Conservation (phyloP, 2,113 vertebrate genomes). For the rat (Rattus norvegicus) region GRCr8 NC_086029.1:19414501-19415000, state of each 20-base stretch:
- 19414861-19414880: no score
- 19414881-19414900: no score
- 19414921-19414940: no score
- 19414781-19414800: no score
- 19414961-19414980: no score
- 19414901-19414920: no score
- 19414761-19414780: no score
- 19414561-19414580: neutral
- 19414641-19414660: neutral
- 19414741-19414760: slow-evolving; percentile 2
- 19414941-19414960: no score
- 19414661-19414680: neutral
- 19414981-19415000: no score
- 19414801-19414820: no score
- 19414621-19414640: neutral
- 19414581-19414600: neutral
- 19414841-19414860: no score
- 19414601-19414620: neutral
- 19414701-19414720: neutral
- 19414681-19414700: neutral
- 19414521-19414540: neutral
- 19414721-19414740: neutral
- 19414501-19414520: neutral
- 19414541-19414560: neutral
- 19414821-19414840: no score